phyloP scores from a whole-genome alignment of 2,797 vertebrate species.

The Gymnoscopelus braueri region DNA sequence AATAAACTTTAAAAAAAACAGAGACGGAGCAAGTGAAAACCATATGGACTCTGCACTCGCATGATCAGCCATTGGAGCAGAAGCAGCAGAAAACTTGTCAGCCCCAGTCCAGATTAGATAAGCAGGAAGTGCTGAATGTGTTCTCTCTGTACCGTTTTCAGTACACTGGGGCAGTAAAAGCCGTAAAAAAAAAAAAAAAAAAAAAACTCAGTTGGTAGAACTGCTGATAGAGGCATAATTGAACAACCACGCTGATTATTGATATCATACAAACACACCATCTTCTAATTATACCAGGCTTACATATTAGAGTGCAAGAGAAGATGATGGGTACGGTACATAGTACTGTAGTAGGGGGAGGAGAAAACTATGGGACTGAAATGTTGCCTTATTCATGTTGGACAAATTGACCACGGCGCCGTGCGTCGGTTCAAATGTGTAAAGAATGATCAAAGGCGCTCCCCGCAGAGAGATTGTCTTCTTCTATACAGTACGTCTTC shows the following conservation, averaged over 20 bases:
- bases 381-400: slow-evolving; percentile 26
- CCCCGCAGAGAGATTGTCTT: slow-evolving; percentile 5
- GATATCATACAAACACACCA: slow-evolving; percentile 75
- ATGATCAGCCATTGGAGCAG: slow-evolving; percentile 49
- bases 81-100: slow-evolving; percentile 54
- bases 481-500: neutral
- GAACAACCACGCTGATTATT: slow-evolving; percentile 80
- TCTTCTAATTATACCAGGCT: slow-evolving; percentile 72
- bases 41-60: slow-evolving; percentile 46
- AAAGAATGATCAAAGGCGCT: slow-evolving; percentile 14
- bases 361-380: slow-evolving; percentile 22
- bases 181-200: slow-evolving; percentile 22
- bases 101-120: slow-evolving; percentile 81
- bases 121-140: slow-evolving; percentile 83
- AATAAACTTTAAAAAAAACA: neutral
- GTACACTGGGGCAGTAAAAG: slow-evolving; percentile 72
- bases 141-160: slow-evolving; percentile 64
- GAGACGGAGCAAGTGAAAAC: slow-evolving; percentile 36
- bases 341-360: neutral
- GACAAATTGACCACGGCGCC: slow-evolving; percentile 9
- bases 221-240: slow-evolving; percentile 82
- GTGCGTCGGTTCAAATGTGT: slow-evolving; percentile 33
- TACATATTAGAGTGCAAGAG: slow-evolving; percentile 51
- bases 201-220: slow-evolving; percentile 64
- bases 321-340: neutral